Conservation (phyloP, 2,888 invertebrate species). For the Cordilura impudica region DNA sequence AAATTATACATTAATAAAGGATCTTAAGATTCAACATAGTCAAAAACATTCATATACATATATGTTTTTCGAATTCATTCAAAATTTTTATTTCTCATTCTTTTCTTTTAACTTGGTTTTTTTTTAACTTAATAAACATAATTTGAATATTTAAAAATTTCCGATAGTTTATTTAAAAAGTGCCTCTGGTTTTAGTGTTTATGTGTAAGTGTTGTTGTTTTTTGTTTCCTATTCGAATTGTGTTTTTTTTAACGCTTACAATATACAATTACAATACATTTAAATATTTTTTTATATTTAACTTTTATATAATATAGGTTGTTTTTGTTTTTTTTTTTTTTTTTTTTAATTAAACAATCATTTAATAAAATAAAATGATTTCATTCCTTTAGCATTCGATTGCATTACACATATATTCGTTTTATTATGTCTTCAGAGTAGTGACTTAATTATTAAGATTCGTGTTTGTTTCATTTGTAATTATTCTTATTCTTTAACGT, state of each 20-base stretch:
- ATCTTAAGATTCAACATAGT: no score
- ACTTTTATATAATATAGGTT: constrained; percentile 10
- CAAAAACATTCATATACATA: no score
- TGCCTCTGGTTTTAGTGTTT: neutral
- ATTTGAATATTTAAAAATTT: no score
- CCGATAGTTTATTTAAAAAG: neutral
- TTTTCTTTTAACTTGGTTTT: neutral
- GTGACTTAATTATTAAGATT: constrained; percentile 19
- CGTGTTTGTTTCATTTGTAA: constrained; percentile 16
- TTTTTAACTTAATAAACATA: neutral
- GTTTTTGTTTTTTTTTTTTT: constrained; percentile 3
- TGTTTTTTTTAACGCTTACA: constrained; percentile 37
- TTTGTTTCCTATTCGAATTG: constrained; percentile 8
- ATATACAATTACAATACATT: constrained; percentile 52
- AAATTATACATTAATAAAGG: no score
- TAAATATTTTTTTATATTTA: constrained; percentile 22
- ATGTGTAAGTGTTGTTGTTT: constrained; percentile 16
- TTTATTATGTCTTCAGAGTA: constrained; percentile 3
- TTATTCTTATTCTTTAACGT: neutral
- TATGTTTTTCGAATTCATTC: no score
- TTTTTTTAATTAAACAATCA: constrained; percentile 8
- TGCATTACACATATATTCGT: constrained; percentile 7
- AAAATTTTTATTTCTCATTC: neutral
- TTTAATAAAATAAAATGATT: constrained; percentile 4
- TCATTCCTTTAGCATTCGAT: constrained; percentile 24